These are phyloP conservation scores for Ferrisia virgata DNA, from an alignment of 2,888 invertebrate species.

Conservation along the genomic window DNA sequence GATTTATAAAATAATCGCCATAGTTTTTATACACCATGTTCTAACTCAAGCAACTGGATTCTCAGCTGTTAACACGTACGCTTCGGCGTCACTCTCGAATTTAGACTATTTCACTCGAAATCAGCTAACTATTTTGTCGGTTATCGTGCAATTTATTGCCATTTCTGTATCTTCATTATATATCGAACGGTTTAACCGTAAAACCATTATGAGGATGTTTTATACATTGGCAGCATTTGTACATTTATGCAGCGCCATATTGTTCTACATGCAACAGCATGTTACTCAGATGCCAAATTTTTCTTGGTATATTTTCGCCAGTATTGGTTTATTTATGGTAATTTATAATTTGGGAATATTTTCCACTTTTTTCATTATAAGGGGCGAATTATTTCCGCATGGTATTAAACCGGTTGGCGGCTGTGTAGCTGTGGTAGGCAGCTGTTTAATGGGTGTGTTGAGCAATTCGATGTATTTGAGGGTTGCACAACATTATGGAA, in stretches of 20 bases:
- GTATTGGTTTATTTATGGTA: background rate
- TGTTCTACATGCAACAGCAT: background rate
- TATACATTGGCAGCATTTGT: background rate
- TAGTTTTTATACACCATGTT: background rate
- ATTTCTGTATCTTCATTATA: background rate
- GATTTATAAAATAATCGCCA: background rate
- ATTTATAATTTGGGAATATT: background rate
- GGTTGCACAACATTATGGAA: constrained; percentile 25
- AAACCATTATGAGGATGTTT: background rate
- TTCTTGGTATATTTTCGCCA: constrained; percentile 18
- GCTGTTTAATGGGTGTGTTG: background rate
- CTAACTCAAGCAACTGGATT: constrained; percentile 1
- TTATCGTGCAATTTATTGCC: background rate
- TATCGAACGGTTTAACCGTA: background rate
- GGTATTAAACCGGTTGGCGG: background rate
- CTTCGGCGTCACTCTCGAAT: background rate
- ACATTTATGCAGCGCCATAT: constrained; percentile 12
- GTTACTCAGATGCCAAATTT: background rate
- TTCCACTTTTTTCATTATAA: background rate
- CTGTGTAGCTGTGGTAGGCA: background rate
- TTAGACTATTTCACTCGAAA: background rate
- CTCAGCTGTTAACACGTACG: background rate
- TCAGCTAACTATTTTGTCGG: constrained; percentile 12
- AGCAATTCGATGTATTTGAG: background rate
- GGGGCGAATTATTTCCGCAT: constrained; percentile 35